Evolutionary conservation across 2,888 invertebrate species (phyloP).

Genomic region (Ophion obscuratus): DNA sequence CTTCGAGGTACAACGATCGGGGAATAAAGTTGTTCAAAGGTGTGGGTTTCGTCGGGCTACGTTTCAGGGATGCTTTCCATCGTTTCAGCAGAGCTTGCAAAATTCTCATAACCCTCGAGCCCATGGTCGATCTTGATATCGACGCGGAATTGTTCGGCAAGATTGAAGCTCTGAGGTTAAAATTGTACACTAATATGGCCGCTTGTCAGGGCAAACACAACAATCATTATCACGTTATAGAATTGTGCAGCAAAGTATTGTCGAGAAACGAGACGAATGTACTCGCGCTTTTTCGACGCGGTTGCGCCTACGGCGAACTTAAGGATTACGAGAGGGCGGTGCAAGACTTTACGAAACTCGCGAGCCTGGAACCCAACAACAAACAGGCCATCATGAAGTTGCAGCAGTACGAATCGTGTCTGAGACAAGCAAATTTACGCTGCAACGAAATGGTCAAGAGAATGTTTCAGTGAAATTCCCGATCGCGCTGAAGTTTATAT

Average conservation of each 20-base stretch:
- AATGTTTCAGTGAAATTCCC: slow-evolving; percentile 80
- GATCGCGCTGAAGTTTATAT: not conserved
- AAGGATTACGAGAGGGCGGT: slow-evolving; percentile 89
- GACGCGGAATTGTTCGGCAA: slow-evolving; percentile 84
- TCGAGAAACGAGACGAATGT: slow-evolving; percentile 83
- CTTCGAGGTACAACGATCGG: slow-evolving; percentile 85
- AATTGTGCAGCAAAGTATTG: slow-evolving; percentile 86
- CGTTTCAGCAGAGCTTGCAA: slow-evolving; percentile 91
- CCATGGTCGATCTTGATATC: slow-evolving; percentile 84
- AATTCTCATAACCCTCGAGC: slow-evolving; percentile 88
- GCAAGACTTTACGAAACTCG: slow-evolving; percentile 85
- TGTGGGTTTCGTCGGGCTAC: slow-evolving; percentile 80
- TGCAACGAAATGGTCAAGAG: slow-evolving; percentile 87
- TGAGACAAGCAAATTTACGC: slow-evolving; percentile 87
- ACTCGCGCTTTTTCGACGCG: slow-evolving; percentile 85
- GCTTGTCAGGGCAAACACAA: slow-evolving; percentile 90
- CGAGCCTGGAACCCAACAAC: slow-evolving; percentile 88
- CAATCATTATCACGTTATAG: slow-evolving; percentile 88
- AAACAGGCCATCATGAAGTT: slow-evolving; percentile 87
- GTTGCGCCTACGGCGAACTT: slow-evolving; percentile 85
- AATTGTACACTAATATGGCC: slow-evolving; percentile 92
- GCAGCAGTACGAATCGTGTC: slow-evolving; percentile 85
- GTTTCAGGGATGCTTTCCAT: slow-evolving; percentile 89
- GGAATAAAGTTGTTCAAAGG: slow-evolving; percentile 88
- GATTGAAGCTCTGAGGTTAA: slow-evolving; percentile 87